Conservation (phyloP, 1,140 invertebrate species). For the Plodia interpunctella region DNA sequence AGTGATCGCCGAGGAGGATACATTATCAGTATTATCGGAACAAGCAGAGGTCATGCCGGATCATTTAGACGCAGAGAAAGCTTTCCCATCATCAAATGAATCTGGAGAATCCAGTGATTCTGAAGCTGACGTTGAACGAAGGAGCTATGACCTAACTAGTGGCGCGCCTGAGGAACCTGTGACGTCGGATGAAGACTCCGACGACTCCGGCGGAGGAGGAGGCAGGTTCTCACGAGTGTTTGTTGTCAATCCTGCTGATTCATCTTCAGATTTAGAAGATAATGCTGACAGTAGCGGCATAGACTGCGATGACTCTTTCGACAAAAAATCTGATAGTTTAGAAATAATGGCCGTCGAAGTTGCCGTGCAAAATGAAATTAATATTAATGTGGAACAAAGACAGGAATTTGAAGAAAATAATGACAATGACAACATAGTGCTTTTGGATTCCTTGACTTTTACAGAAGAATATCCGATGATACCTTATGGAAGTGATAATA, state of each 20-base stretch:
- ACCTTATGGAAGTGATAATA: constrained; percentile 40
- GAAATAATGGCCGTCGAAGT: constrained; percentile 56
- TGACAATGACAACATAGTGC: constrained; percentile 43
- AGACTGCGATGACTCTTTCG: constrained; percentile 69
- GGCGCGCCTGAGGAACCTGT: constrained; percentile 66
- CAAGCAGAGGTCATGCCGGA: constrained; percentile 61
- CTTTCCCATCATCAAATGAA: constrained; percentile 74
- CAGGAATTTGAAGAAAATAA: constrained; percentile 33
- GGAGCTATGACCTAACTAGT: constrained; percentile 75
- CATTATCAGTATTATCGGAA: constrained; percentile 47
- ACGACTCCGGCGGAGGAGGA: constrained; percentile 81
- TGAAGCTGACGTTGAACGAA: constrained; percentile 60
- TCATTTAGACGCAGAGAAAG: constrained; percentile 78
- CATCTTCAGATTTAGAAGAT: constrained; percentile 81
- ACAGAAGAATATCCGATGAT: constrained; percentile 50
- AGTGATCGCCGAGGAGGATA: constrained; percentile 58
- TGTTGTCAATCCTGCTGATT: constrained; percentile 82
- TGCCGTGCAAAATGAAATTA: constrained; percentile 42
- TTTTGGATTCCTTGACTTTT: constrained; percentile 59
- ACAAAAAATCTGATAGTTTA: constrained; percentile 64
- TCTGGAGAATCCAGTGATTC: constrained; percentile 75
- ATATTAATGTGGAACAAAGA: constrained; percentile 28
- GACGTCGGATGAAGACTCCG: constrained; percentile 80
- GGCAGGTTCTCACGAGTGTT: constrained; percentile 85
- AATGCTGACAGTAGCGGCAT: constrained; percentile 73